Conservation (phyloP, 2,888 invertebrate genomes). For the Polia nebulosa region DNA sequence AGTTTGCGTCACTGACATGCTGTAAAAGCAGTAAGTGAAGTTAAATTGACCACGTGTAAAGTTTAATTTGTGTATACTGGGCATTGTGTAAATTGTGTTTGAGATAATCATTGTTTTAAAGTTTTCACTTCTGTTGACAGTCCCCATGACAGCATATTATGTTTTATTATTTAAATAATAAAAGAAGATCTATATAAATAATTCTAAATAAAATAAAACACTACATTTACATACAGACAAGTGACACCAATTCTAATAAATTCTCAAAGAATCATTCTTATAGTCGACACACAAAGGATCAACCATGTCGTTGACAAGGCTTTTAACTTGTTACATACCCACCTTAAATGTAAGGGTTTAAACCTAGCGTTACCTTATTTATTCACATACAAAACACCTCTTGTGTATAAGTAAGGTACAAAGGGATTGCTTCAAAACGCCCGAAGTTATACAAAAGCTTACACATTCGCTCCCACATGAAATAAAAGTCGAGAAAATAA, state of each 20-base stretch:
- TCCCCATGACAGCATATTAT: too few species aligned
- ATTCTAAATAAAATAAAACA: background rate
- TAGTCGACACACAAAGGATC: slow-evolving; percentile 2
- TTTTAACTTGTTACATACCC: slow-evolving; percentile 16
- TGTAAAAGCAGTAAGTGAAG: too few species aligned
- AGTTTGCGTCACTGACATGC: too few species aligned
- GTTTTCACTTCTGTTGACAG: too few species aligned
- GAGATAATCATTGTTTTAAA: too few species aligned
- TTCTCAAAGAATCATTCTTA: background rate
- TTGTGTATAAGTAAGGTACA: slow-evolving; percentile 31
- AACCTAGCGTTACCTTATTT: slow-evolving; percentile 12
- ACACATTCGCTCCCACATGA: slow-evolving; percentile 2
- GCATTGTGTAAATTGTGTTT: too few species aligned
- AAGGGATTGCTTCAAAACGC: slow-evolving; percentile 27
- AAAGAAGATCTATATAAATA: too few species aligned
- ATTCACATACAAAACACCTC: slow-evolving; percentile 14
- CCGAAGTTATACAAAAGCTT: slow-evolving; percentile 25
- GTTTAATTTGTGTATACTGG: too few species aligned
- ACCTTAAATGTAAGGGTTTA: background rate
- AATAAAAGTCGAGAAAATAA: slow-evolving; percentile 13
- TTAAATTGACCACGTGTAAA: too few species aligned
- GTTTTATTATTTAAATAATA: too few species aligned
- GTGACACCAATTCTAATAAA: background rate
- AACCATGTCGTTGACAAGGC: slow-evolving; percentile 14
- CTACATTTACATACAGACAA: background rate